Base-by-base conservation (phyloP, 2,113 vertebrate species). In the Paradisaea rubra region DNA sequence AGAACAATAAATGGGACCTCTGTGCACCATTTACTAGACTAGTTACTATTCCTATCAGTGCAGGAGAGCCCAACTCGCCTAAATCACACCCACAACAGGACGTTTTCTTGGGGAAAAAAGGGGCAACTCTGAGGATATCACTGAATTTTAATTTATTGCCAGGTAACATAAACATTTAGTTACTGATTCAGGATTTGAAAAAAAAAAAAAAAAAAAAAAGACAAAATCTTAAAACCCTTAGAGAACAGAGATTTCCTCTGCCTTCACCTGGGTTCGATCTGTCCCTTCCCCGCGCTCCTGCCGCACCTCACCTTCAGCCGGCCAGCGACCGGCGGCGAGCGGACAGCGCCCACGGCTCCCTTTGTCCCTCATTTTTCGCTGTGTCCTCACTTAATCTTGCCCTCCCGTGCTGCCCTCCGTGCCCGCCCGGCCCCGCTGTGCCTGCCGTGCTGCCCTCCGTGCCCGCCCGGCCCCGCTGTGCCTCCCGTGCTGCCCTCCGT, bases 311-410 rank as follows among this genome's bases (percentile, higher is more conserved):
- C 21, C 61, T 49, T 33, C 49, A 31, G 41, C 4, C 2, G 0
- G 3, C 27, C 37, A 17, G 54, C 0, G 9, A 31, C 5, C 0
- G 3, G 33, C 0, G 2, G 22, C 0, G 16, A 63, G 6, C 47
- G 14, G 11, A 4, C 13, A 13, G 22, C 0, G 1, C 7, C 19
- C 8, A 5, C 4, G 2, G 12, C 2, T 42, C 20, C 15, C 17
- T 21, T 27, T 31, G 23, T 6, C 42, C 12, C 5, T 30, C 19
- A 17, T 56, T 30, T 19, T 52, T 82, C 0, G 0, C 15, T 37
- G 12, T 18, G 22, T 41, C 50, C 39, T 44, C n/a, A 17, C 4
- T 3, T 1, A 5, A 8, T 25, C 2, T 0, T 35, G 53, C n/a
- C 12, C 37, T 31, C 20, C 21, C 9, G 59, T 10, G 6, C 45